Evolutionary conservation across 2,888 invertebrate genomes (phyloP), one percentile per base, ranked within the genome.

Genomic region (Cosmia pyralina): DNA sequence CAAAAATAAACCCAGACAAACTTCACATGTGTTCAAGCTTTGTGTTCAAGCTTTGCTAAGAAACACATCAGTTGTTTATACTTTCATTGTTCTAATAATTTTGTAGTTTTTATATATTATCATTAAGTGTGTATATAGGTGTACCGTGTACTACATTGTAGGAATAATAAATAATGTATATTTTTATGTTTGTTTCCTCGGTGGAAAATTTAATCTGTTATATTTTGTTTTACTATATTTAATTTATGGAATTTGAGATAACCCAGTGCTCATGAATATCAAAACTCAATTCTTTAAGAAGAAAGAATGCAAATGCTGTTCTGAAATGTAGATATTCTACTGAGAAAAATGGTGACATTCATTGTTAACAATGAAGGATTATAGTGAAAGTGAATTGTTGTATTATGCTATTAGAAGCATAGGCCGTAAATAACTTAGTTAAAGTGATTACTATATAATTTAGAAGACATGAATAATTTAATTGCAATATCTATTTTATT

Each of bases 1-100:
- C 93, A 94, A 93, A 95, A 94, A 94, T 95, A 95, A 92, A 90
- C 88, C 74, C 77, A 81, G 69, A 79, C 80, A 52, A 85, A 87
- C 90, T 84, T 81, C 82, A 88, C 86, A 90, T 90, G 88, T 91
- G 90, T 89, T 91, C 84, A 83, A 88, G 87, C 89, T 90, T 89
- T 92, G 92, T 91, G 90, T 89, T 91, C 84, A 83, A 88, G 87
- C 89, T 90, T 89, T 92, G 92, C 93, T 93, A 46, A 68, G 75
- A 76, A 69, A 64, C 92, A 93, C 87, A 87, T 82, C 81, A 70
- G 70, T 83, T 83, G 70, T 75, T 82, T 65, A 59, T 72, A 44
- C 11, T 50, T 58, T 69, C 50, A 57, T 57, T 67, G 34, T 60
- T 60, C 7, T 7, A 58, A 50, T 60, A 41, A 34, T 58, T 66